A percentile compares a stretch with the other conserved stretches of the same genome.
Evolutionary conservation across 1,140 invertebrate species (phyloP).

Genomic region (Ruditapes philippinarum): DNA sequence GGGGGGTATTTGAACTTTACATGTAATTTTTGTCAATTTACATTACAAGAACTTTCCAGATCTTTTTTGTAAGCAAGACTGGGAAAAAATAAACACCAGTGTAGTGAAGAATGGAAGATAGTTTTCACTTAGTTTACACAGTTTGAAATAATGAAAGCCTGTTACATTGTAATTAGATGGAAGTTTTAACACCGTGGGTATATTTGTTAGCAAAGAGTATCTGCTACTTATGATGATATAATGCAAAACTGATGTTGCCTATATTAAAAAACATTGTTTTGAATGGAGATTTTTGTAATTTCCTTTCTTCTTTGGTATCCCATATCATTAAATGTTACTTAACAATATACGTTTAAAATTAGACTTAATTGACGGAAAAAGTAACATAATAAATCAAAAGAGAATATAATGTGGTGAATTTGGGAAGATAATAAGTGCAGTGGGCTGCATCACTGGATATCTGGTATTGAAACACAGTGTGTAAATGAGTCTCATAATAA

Average conservation of each 20-base stretch:
- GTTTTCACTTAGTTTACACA: conserved; percentile 3
- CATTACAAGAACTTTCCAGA: too few relatives aligned
- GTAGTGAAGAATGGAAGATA: not conserved
- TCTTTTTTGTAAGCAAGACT: too few relatives aligned
- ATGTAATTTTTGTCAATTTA: too few relatives aligned
- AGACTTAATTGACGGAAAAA: conserved; percentile 23
- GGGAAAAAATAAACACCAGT: too few relatives aligned
- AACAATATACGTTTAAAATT: conserved; percentile 63
- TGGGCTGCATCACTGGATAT: not conserved
- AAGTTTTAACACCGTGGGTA: not conserved
- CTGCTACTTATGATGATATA: not conserved
- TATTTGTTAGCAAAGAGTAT: not conserved
- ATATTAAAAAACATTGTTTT: conserved; percentile 20
- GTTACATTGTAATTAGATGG: conserved; percentile 7
- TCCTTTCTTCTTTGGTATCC: conserved; percentile 3
- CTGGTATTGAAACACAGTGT: conserved; percentile 29
- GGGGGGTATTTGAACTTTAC: too few relatives aligned
- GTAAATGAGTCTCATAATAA: conserved; percentile 50
- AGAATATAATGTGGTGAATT: conserved; percentile 42
- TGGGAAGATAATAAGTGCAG: conserved; percentile 6
- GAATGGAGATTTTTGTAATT: conserved; percentile 43
- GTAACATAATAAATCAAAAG: conserved; percentile 51
- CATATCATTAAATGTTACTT: conserved; percentile 45
- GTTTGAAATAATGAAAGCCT: conserved; percentile 36
- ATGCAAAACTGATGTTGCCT: conserved; percentile 19